Conservation (phyloP, 2,797 vertebrate genomes). For the Chiroxiphia lanceolata region DNA sequence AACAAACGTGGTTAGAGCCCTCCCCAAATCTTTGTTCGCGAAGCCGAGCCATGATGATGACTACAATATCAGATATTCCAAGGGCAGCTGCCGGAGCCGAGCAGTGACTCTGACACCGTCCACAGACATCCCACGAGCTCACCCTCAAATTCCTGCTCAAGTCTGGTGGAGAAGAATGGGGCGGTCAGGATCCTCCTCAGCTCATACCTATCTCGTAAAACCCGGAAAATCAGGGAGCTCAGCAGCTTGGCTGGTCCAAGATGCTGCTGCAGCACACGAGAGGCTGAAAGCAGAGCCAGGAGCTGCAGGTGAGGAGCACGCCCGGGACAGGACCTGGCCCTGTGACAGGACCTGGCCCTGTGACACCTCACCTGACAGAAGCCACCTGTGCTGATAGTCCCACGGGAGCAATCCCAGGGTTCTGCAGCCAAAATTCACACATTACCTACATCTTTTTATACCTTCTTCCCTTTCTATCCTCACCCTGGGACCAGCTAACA, state of each 20-base stretch:
- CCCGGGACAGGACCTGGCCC: background rate
- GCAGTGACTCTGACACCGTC: fast-evolving
- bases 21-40: too few relatives aligned
- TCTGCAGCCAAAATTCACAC: background rate
- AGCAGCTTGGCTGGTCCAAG: background rate
- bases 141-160: background rate
- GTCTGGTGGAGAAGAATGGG: background rate
- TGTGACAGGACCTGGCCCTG: background rate
- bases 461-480: background rate
- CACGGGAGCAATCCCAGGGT: background rate
- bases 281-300: too few relatives aligned
- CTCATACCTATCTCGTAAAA: fast-evolving
- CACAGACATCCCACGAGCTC: fast-evolving
- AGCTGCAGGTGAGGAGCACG: background rate
- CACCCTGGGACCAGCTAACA: background rate
- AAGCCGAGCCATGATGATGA: too few relatives aligned
- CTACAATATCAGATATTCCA: background rate
- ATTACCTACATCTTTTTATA: background rate
- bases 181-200: background rate
- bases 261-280: background rate
- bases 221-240: background rate
- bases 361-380: background rate
- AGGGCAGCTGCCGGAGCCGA: background rate
- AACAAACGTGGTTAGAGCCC: too few relatives aligned
- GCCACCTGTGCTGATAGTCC: background rate